Evolutionary conservation across 2,888 invertebrate genomes (phyloP).

Genomic region (Gastrophysa polygoni): DNA sequence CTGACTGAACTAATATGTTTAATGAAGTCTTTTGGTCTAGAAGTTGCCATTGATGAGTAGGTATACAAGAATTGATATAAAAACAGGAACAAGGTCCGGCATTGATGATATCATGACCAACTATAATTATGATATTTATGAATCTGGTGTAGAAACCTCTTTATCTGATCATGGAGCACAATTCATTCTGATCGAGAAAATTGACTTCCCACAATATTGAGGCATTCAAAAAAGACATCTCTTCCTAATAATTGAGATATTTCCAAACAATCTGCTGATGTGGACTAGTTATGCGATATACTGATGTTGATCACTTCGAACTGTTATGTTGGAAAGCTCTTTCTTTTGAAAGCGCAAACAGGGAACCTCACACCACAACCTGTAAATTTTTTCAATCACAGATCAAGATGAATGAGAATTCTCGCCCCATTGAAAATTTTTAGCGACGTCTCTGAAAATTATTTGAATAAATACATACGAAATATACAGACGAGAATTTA

Average conservation of each 20-base stretch:
- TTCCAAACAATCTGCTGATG: not conserved
- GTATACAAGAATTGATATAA: not conserved
- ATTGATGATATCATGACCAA: not conserved
- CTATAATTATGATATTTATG: not conserved
- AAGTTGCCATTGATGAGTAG: not conserved
- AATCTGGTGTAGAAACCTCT: not conserved
- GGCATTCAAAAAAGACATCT: not conserved
- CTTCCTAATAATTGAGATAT: not conserved
- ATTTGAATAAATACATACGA: not conserved
- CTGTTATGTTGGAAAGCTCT: not conserved
- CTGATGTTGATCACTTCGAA: not conserved
- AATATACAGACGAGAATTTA: not conserved
- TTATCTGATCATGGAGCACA: not conserved
- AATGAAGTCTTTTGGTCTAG: not conserved
- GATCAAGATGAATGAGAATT: not conserved
- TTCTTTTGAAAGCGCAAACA: not conserved
- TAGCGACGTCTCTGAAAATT: not conserved
- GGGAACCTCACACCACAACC: not conserved
- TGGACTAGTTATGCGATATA: not conserved
- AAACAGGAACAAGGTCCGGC: too few relatives aligned
- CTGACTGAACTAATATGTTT: not conserved
- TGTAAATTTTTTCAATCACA: not conserved
- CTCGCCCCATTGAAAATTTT: not conserved
- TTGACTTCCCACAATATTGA: not conserved
- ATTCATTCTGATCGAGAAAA: not conserved